phyloP scores from a whole-genome alignment of 2,888 invertebrate genomes.

The Sipunculus nudus region DNA sequence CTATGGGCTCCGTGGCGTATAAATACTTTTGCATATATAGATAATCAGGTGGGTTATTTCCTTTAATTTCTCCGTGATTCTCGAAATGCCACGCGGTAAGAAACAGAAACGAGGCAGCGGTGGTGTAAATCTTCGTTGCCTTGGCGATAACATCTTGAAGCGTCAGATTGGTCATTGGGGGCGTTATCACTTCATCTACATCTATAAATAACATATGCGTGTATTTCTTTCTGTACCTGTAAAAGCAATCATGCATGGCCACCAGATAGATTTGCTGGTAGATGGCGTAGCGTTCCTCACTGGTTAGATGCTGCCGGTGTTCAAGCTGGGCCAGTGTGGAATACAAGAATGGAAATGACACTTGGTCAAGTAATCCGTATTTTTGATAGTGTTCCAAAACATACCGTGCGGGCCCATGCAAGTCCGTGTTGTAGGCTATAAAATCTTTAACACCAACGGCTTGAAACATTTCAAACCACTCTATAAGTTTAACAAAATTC shows the following conservation, averaged over 20 bases:
- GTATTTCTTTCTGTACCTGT: conserved; percentile 15
- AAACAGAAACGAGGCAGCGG: conserved; percentile 14
- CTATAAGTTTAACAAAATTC: conserved; percentile 12
- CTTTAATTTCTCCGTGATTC: conserved; percentile 8
- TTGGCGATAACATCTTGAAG: neutral
- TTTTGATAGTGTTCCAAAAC: conserved; percentile 23
- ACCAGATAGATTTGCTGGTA: conserved; percentile 31
- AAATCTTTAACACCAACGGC: conserved; percentile 12
- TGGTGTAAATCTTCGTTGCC: neutral
- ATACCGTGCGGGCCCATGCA: conserved; percentile 10
- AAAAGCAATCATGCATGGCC: conserved; percentile 27
- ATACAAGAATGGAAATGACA: conserved; percentile 22
- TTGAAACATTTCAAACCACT: conserved; percentile 27
- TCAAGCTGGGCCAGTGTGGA: conserved; percentile 18
- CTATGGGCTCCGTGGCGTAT: conserved; percentile 12
- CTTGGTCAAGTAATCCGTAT: conserved; percentile 17
- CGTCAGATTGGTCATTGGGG: neutral
- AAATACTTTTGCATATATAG: conserved; percentile 17
- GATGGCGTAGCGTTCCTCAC: conserved; percentile 23
- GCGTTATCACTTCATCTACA: conserved; percentile 20
- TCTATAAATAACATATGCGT: conserved; percentile 16
- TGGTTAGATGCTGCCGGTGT: neutral
- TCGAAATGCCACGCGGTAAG: conserved; percentile 31
- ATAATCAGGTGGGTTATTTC: neutral
- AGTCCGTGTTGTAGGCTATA: conserved; percentile 24